phyloP scores from a whole-genome alignment of 1,140 invertebrate genomes.

The Tetragonula clypearis region DNA sequence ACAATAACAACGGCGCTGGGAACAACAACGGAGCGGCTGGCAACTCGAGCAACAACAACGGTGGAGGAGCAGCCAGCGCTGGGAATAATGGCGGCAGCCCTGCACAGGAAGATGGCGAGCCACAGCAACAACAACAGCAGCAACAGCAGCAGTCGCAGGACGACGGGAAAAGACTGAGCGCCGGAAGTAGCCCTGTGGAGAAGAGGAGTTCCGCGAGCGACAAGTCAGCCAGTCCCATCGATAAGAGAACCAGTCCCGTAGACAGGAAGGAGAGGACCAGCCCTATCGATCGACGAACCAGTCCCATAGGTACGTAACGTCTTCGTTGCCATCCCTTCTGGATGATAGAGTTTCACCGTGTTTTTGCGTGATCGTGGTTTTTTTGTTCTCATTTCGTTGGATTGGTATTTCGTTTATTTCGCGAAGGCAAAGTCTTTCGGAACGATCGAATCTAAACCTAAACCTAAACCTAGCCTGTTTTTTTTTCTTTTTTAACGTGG shows the following conservation, averaged over 20 bases:
- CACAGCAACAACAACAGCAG: constrained; percentile 50
- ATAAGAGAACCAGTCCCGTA: constrained; percentile 74
- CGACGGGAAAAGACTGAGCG: constrained; percentile 75
- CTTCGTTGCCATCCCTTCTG: too few species aligned
- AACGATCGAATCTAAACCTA: too few species aligned
- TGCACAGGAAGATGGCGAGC: constrained; percentile 66
- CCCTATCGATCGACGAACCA: constrained; percentile 74
- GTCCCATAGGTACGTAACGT: constrained; percentile 72
- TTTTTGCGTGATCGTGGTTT: neutral
- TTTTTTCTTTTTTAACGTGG: too few species aligned
- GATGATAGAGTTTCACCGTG: neutral
- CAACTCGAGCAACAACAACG: constrained; percentile 65
- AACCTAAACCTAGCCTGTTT: too few species aligned
- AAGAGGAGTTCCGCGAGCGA: constrained; percentile 79
- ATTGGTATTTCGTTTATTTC: too few species aligned
- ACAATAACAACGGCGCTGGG: constrained; percentile 59
- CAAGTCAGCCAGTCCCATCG: constrained; percentile 78
- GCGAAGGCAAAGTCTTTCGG: too few species aligned
- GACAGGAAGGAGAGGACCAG: constrained; percentile 76
- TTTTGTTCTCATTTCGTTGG: too few species aligned
- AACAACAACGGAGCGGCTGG: constrained; percentile 49
- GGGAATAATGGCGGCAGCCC: constrained; percentile 48
- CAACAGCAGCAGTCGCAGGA: constrained; percentile 69
- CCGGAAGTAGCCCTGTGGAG: constrained; percentile 78
- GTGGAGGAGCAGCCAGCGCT: constrained; percentile 28